phyloP scores from a whole-genome alignment of 2,113 vertebrate genomes.

The Ranitomeya variabilis region DNA sequence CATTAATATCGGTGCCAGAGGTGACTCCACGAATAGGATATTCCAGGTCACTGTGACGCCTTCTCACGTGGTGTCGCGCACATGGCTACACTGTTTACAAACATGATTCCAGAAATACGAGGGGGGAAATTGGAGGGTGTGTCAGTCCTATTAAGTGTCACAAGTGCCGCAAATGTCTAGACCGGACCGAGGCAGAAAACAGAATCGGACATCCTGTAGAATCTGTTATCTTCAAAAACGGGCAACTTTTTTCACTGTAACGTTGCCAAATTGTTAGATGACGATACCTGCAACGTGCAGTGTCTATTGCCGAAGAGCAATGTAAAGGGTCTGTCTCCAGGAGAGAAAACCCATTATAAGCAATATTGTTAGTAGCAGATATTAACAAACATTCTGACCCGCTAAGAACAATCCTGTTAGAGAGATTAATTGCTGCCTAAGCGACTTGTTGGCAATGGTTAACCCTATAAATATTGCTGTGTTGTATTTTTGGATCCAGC shows the following conservation, averaged over 20 bases:
- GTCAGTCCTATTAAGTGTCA: constrained; percentile 56
- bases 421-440: neutral
- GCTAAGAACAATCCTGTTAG: neutral
- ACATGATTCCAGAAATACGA: constrained; percentile 61
- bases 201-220: constrained; percentile 53
- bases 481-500: neutral
- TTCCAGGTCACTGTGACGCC: constrained; percentile 60
- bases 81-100: constrained; percentile 66
- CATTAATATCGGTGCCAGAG: constrained; percentile 12
- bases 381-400: neutral
- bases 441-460: neutral
- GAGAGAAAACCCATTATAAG: neutral
- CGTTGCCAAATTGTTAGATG: constrained; percentile 6
- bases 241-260: neutral
- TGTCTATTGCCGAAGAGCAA: neutral
- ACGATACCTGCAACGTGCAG: neutral
- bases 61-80: constrained; percentile 60
- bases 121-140: constrained; percentile 55
- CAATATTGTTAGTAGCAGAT: neutral
- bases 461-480: constrained; percentile 17
- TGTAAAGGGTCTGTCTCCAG: neutral
- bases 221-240: neutral
- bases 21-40: constrained; percentile 58
- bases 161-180: neutral
- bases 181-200: constrained; percentile 15